These are phyloP conservation scores for Aurelia sp. DNA, from an alignment of 30 jellyfish, hydroid and myxozoan genomes.

Conservation along the genomic window DNA sequence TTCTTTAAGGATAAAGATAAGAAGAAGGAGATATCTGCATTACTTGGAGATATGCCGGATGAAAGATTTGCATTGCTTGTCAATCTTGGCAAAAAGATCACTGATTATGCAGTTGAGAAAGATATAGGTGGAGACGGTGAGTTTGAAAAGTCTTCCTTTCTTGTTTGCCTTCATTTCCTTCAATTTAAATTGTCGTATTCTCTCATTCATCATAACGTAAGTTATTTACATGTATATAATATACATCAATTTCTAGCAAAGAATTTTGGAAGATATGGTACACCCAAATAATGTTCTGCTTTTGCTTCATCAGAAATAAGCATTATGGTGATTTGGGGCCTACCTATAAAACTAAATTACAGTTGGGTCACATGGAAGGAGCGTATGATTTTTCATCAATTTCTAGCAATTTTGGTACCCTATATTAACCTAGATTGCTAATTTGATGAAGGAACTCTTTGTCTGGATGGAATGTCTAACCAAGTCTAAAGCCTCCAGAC, in stretches of 20 bases:
- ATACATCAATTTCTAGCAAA: neutral
- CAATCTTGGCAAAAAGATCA: conserved; percentile 89
- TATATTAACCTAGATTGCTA: too few species aligned
- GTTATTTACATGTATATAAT: neutral
- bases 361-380: too few species aligned
- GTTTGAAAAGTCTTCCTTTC: conserved; percentile 38
- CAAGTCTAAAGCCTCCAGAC: too few species aligned
- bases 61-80: conserved; percentile 96
- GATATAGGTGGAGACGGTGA: conserved; percentile 93
- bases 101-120: conserved; percentile 95
- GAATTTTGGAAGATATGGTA: too few species aligned
- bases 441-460: too few species aligned
- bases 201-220: conserved; percentile 44
- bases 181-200: conserved; percentile 45
- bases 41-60: conserved; percentile 96
- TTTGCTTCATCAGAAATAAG: too few species aligned
- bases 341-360: too few species aligned
- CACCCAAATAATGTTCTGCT: too few species aligned
- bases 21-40: conserved; percentile 83
- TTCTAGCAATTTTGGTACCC: too few species aligned
- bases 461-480: too few species aligned
- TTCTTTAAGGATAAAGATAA: conserved; percentile 84
- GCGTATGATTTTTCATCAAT: too few species aligned
- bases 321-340: too few species aligned
- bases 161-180: conserved; percentile 44